Conservation (phyloP, 2,113 vertebrate genomes). For the Ranitomeya variabilis region DNA sequence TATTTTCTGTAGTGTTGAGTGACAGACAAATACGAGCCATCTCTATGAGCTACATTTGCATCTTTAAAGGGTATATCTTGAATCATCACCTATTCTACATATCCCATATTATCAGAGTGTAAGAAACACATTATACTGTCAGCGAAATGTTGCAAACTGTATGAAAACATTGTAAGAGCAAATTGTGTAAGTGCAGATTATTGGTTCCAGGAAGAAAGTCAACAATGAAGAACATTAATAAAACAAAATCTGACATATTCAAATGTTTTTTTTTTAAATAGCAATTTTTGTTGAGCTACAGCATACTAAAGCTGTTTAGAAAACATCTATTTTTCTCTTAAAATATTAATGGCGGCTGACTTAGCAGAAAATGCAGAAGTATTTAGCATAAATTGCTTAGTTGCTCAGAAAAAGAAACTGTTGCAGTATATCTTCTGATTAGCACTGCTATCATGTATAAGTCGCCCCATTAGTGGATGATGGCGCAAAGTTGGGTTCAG, state of each 20-base stretch:
- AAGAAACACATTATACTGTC: background rate
- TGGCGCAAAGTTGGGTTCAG: no score
- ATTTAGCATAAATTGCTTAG: constrained; percentile 9
- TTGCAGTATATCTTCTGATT: background rate
- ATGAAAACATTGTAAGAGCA: constrained; percentile 27
- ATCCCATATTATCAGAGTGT: background rate
- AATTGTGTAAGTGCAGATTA: constrained; percentile 7
- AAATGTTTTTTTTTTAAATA: background rate
- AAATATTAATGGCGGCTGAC: constrained; percentile 18
- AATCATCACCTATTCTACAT: background rate
- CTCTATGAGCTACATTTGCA: background rate
- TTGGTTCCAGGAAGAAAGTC: background rate
- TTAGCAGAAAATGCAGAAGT: background rate
- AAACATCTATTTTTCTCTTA: background rate
- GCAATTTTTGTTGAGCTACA: constrained; percentile 6
- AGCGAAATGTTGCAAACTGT: background rate
- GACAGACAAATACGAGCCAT: background rate
- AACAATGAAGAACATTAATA: constrained; percentile 43
- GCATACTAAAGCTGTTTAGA: background rate
- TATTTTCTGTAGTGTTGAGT: background rate
- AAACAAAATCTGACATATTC: constrained; percentile 44
- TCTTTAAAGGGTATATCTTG: background rate
- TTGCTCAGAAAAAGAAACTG: background rate
- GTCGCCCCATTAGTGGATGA: background rate
- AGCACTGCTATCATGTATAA: background rate